Evolutionary conservation across 2,888 invertebrate genomes (phyloP), one percentile per base, ranked within the genome.

Genomic region (Celastrina argiolus): DNA sequence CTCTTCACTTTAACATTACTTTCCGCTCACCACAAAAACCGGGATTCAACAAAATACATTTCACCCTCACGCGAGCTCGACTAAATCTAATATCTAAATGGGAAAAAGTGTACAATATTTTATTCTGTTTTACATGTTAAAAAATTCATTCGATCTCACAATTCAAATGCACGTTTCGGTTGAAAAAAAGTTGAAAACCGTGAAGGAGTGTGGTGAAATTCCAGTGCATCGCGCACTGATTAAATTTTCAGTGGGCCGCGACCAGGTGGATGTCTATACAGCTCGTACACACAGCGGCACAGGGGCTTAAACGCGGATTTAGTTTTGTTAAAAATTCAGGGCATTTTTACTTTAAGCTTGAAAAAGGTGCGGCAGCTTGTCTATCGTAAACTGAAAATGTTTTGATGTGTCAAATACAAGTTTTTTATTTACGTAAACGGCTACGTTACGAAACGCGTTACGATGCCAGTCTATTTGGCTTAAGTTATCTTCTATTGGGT

Each of bases 211-310:
- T 71, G 72, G 71, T 69, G 71, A 73, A 75, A 74, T 74, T 75
- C 73, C 73, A 70, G 68, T 70, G 74, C 69, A 73, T 69, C 67
- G 70, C 68, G 71, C 72, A 67, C 76, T 76, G 76, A 77, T 77
- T 76, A 77, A 76, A 76, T 75, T 76, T 76, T 73, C 74, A 76
- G 72, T 68, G 70, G 71, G 69, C 69, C 70, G 68, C 68, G 68
- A 61, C 51, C 71, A 71, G 70, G 69, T 70, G 66, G 64, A 59
- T 56, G 59, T 65, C 56, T 68, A 68, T 69, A 68, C 66, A 58
- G 22, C 61, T 34, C 56, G 71, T 68, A 65, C 70, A 70, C 59
- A 67, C 61, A 36, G 22, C 18, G 61, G 22, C 22, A 56, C 22
- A 2, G 41, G 10, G 14, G 56, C 41, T 31, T 36, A 16, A 14